These are phyloP conservation scores for Limonius californicus DNA, from an alignment of 1,140 invertebrate genomes.

Conservation along the genomic window DNA sequence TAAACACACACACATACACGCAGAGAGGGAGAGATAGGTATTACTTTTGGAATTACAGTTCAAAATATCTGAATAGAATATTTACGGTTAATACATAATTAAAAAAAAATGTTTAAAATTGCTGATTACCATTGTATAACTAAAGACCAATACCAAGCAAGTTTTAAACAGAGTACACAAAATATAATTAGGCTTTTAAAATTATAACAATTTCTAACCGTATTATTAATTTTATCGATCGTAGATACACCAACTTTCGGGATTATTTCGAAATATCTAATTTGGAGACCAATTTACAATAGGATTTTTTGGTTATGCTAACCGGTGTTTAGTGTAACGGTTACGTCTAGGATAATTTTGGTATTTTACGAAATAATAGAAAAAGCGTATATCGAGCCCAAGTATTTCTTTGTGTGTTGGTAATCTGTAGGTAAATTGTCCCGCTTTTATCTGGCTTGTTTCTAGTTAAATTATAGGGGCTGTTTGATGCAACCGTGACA, in stretches of 20 bases:
- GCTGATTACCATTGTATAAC: too few relatives aligned
- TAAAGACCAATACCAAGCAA: too few relatives aligned
- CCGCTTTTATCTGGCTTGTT: constrained; percentile 10
- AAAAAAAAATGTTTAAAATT: too few relatives aligned
- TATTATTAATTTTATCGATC: neutral
- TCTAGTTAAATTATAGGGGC: constrained; percentile 21
- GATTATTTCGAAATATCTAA: neutral
- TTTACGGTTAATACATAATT: too few relatives aligned
- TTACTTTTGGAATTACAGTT: too few relatives aligned
- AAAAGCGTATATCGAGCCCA: constrained; percentile 14
- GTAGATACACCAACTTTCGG: neutral
- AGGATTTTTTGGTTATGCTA: neutral
- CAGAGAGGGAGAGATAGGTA: too few relatives aligned
- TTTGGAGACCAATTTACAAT: neutral
- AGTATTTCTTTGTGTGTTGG: constrained; percentile 19
- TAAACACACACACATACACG: too few relatives aligned
- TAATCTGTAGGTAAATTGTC: constrained; percentile 21
- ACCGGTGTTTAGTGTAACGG: constrained; percentile 5
- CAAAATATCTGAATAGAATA: too few relatives aligned
- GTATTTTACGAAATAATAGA: constrained; percentile 17
- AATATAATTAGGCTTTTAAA: too few relatives aligned
- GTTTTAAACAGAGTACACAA: too few relatives aligned
- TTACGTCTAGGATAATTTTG: constrained; percentile 7
- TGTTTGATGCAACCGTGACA: constrained; percentile 20
- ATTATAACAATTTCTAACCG: too few relatives aligned